Percentiles rank a stretch among this genome's conserved stretches.
phyloP scores from a whole-genome alignment of 2,888 invertebrate genomes.

The Chymomyza caudatula region DNA sequence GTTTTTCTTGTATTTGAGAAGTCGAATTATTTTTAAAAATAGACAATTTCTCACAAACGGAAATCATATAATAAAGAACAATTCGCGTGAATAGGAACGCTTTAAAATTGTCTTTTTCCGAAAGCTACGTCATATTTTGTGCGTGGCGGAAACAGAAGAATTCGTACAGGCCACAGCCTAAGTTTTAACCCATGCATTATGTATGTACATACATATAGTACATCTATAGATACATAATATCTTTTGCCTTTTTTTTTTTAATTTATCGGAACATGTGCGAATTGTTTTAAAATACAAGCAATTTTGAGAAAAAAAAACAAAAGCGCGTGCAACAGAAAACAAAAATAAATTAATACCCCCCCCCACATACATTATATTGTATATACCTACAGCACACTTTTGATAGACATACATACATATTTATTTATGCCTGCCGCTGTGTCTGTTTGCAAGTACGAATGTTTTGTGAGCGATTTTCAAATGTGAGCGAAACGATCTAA shows the following conservation, averaged over 20 bases:
- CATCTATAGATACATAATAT: no score
- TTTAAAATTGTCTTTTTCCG: background rate
- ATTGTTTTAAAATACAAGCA: background rate
- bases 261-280: background rate
- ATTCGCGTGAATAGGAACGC: background rate
- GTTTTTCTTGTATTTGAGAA: background rate
- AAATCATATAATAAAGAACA: conserved; percentile 54
- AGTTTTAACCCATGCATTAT: background rate
- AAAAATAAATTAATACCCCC: conserved; percentile 12
- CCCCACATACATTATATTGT: conserved; percentile 5
- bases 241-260: no score
- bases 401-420: conserved; percentile 9
- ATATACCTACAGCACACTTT: background rate
- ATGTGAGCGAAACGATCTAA: conserved; percentile 61
- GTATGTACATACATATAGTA: background rate
- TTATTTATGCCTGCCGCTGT: conserved; percentile 20
- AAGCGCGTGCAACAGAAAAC: conserved; percentile 4
- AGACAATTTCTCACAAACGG: conserved; percentile 52
- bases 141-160: background rate
- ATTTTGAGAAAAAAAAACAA: background rate
- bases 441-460: conserved; percentile 12
- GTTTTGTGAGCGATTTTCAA: conserved; percentile 38
- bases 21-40: conserved; percentile 51
- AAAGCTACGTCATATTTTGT: background rate
- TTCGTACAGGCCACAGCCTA: background rate